Base-by-base conservation (phyloP, 2,113 vertebrate genomes). In the Micronycteris hirsuta region DNA sequence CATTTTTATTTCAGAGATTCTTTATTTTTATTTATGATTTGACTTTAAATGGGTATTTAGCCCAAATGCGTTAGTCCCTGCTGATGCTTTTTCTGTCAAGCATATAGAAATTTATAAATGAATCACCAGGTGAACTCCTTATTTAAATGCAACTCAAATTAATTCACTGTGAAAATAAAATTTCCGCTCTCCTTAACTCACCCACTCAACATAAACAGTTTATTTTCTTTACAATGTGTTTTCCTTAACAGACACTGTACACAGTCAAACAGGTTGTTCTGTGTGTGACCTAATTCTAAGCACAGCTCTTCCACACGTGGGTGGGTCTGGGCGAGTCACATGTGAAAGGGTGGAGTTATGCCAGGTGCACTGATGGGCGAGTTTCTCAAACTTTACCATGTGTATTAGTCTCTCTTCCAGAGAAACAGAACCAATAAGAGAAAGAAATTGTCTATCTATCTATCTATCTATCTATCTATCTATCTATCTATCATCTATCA, bases 161-260 rank as follows among this genome's bases (percentile, higher is more conserved):
- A 95, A 97, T 90, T 96, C 91, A 94, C 58, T 91, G 88, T 73
- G 67, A 90, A 97, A 94, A 94, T 88, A 96, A 95, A 97, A 89
- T 77, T 86, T 94, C 68, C 83, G 19, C n/a, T 94, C 28, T 93
- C 47, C 63, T 88, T 94, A 74, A 78, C 61, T 85, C 33, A 92
- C 47, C 56, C 82, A 83, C 49, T 82, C 86, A 86, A 43, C 45
- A 63, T 65, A 85, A 92, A 82, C 16, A 92, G 26, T 91, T 95
- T 92, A 38, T 94, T 91, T 97, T 96, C 71, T 92, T 96, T 80
- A 86, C 3, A 63, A 41, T 74, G 41, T 82, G n/a, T 86, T 92
- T 91, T 96, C 67, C 45, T 95, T 86, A 83, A 71, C 28, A 88
- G 67, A 17, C 31, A 33, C 12, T 81, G 28, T 56, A 73, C 56